Evolutionary conservation across 2,113 vertebrate species (phyloP).

Genomic region (Psilopogon haemacephalus): DNA sequence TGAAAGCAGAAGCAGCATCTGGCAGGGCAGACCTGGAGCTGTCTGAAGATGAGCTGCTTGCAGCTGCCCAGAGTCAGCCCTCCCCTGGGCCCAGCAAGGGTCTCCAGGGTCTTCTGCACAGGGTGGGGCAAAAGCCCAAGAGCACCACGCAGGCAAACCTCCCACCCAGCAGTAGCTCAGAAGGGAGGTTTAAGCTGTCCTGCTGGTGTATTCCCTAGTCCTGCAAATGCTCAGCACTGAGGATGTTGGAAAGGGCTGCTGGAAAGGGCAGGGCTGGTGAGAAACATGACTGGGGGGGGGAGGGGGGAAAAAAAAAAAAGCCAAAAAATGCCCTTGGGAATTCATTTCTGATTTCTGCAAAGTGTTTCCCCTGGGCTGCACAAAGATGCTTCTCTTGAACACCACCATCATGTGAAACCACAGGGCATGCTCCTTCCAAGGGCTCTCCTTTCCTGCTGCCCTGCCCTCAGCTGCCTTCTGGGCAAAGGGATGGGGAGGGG

Average conservation of each 20-base stretch:
- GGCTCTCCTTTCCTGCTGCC: not conserved
- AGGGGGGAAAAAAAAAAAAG: no score
- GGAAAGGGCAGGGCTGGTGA: not conserved
- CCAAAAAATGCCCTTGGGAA: not conserved
- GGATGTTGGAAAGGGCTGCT: not conserved
- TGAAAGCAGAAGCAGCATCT: constrained; percentile 21
- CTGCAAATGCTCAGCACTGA: not conserved
- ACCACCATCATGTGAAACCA: not conserved
- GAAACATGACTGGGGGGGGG: not conserved
- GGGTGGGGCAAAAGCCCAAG: not conserved
- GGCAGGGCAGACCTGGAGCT: not conserved
- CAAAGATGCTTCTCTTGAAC: not conserved
- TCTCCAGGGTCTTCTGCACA: not conserved
- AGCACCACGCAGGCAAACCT: not conserved
- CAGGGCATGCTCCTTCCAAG: not conserved
- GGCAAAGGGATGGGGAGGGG: no score
- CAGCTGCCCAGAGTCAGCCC: not conserved
- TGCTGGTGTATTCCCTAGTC: not conserved
- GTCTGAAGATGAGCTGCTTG: constrained; percentile 17
- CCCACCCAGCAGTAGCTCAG: not conserved
- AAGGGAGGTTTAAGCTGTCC: not conserved
- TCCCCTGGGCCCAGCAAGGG: not conserved
- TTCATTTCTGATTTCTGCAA: not conserved
- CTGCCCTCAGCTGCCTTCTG: not conserved
- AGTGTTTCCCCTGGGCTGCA: not conserved